Percentiles rank a stretch among this genome's conserved stretches.
These are phyloP conservation scores for Chunga burmeisteri DNA, from an alignment of 2,113 vertebrate genomes.

Conservation along the genomic window DNA sequence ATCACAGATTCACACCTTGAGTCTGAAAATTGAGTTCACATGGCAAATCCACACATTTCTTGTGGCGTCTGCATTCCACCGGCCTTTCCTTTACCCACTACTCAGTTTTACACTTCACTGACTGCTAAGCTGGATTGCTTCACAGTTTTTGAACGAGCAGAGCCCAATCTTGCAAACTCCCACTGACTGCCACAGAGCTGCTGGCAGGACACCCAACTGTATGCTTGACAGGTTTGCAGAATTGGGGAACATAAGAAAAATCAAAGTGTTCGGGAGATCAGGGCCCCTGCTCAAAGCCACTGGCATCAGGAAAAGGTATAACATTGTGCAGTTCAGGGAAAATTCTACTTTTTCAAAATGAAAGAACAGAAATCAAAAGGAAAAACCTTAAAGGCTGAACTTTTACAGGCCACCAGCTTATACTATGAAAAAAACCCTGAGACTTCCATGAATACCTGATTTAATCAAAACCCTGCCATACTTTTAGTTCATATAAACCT, in stretches of 20 bases:
- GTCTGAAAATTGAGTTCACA: neutral
- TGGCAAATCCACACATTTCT: neutral
- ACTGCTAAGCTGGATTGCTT: neutral
- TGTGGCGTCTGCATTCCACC: neutral
- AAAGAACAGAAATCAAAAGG: no score
- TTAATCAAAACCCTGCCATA: constrained; percentile 17
- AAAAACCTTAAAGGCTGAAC: neutral
- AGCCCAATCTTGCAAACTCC: neutral
- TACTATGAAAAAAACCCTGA: neutral
- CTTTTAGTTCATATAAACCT: neutral
- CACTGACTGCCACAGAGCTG: neutral
- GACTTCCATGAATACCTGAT: neutral
- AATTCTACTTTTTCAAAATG: no score
- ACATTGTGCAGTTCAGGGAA: neutral
- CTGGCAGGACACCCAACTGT: neutral
- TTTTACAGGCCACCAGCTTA: neutral
- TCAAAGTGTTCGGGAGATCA: neutral
- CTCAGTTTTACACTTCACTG: neutral
- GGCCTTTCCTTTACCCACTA: neutral
- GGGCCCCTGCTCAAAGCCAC: neutral
- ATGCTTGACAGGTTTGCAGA: neutral
- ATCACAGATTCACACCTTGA: constrained; percentile 17
- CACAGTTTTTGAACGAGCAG: neutral
- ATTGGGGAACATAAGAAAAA: neutral
- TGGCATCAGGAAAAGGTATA: neutral